phyloP scores from a whole-genome alignment of 2,113 vertebrate genomes.

The Strix uralensis region DNA sequence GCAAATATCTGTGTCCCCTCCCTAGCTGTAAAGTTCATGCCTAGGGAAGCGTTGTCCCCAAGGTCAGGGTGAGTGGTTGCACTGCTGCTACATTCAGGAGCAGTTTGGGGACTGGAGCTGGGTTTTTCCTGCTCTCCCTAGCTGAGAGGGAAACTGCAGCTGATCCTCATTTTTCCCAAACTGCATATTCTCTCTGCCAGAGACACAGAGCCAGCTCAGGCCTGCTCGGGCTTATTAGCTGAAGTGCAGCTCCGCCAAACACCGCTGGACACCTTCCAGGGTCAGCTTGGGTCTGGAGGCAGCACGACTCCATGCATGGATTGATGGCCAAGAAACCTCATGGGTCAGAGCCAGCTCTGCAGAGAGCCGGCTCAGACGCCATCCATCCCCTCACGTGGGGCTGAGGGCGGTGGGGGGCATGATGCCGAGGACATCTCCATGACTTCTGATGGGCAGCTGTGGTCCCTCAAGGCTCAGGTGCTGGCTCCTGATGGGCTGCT shows the following conservation, averaged over 20 bases:
- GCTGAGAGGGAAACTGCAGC: background rate
- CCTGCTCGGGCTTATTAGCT: fast-evolving
- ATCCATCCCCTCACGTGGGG: fast-evolving
- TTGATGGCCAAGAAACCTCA: background rate
- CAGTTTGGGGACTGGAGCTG: background rate
- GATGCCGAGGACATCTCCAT: background rate
- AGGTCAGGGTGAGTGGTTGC: fast-evolving
- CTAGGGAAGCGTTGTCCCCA: fast-evolving
- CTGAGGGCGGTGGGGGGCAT: background rate
- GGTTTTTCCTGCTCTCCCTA: background rate
- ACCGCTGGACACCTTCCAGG: constrained; percentile 7
- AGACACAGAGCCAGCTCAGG: background rate
- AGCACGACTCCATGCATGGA: background rate
- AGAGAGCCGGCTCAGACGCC: fast-evolving
- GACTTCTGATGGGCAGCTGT: background rate
- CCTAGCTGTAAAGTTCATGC: background rate
- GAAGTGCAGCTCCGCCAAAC: background rate
- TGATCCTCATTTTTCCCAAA: background rate
- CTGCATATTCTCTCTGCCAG: background rate
- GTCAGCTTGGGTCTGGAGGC: constrained; percentile 30
- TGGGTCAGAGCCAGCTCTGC: background rate
- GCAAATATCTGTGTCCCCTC: background rate
- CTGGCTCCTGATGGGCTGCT: background rate
- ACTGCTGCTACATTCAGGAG: background rate
- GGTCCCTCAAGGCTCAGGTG: background rate